Evolutionary conservation across 1,140 invertebrate genomes (phyloP).

Genomic region (Bombus cullumanus): DNA sequence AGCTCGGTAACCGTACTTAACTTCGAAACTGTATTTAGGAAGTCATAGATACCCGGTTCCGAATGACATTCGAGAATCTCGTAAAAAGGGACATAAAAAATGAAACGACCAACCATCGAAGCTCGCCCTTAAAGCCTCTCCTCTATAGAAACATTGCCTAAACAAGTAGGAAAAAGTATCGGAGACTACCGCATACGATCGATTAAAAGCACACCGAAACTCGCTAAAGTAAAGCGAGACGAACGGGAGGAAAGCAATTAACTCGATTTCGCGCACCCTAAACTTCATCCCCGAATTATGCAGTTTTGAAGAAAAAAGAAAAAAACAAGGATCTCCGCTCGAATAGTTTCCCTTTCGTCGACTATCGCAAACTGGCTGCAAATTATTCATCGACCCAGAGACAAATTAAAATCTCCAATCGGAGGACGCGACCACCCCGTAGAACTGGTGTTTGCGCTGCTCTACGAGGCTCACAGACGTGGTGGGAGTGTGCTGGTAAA

Average conservation of each 20-base stretch:
- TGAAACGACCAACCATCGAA: neutral
- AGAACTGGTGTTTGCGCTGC: neutral
- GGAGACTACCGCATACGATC: neutral
- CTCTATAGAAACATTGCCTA: neutral
- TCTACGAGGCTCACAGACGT: neutral
- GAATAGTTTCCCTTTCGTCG: neutral
- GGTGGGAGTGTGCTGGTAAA: constrained; percentile 66
- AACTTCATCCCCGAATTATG: neutral
- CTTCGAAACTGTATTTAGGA: too few species aligned
- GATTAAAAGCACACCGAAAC: neutral
- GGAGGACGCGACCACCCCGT: constrained; percentile 19
- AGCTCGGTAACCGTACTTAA: neutral
- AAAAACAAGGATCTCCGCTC: neutral
- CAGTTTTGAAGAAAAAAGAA: neutral
- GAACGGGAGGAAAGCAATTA: neutral
- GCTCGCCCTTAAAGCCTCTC: neutral
- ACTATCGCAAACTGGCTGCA: neutral
- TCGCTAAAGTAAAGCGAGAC: too few species aligned
- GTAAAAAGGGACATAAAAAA: neutral
- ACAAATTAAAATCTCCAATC: constrained; percentile 33
- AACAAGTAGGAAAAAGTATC: neutral
- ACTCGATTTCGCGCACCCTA: neutral
- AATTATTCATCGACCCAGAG: too few species aligned
- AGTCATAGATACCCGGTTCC: too few species aligned
- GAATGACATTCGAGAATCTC: neutral